Percentiles rank a stretch among this genome's conserved stretches.
Conservation (phyloP, 2,113 vertebrate genomes). For the Catagonus wagneri region DNA sequence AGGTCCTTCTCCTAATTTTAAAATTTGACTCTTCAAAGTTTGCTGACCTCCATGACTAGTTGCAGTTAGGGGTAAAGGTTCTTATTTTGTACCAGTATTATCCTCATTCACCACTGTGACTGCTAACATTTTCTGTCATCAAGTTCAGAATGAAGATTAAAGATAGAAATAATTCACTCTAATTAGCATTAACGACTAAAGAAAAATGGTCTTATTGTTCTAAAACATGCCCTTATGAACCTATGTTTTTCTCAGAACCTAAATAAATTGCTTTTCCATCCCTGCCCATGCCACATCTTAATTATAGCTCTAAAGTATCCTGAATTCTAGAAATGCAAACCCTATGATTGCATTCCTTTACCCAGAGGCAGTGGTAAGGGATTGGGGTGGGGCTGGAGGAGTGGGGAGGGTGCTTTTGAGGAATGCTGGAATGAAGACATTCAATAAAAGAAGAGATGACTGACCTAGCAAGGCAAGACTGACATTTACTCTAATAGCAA, state of each 20-base stretch:
- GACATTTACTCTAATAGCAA: not conserved
- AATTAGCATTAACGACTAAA: slow-evolving; percentile 44
- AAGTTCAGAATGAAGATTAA: slow-evolving; percentile 63
- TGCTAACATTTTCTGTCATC: slow-evolving; percentile 36
- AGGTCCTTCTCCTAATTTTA: slow-evolving; percentile 39
- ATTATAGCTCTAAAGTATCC: not conserved
- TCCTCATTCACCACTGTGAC: not conserved
- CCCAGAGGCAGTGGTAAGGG: not conserved
- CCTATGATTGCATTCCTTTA: slow-evolving; percentile 1
- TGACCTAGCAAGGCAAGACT: not conserved
- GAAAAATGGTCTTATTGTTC: slow-evolving; percentile 28
- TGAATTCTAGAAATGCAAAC: slow-evolving; percentile 37
- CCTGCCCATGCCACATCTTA: not conserved
- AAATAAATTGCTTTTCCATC: slow-evolving; percentile 35
- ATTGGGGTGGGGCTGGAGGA: not conserved
- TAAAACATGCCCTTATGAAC: not conserved
- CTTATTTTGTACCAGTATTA: not conserved
- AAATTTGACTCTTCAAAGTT: not conserved
- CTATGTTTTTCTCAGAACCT: slow-evolving; percentile 23
- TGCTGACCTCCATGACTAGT: not conserved
- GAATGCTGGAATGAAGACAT: not conserved
- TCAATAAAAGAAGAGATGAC: not conserved
- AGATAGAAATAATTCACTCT: slow-evolving; percentile 43
- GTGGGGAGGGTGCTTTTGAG: not conserved
- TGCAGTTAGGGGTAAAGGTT: not conserved